Evolutionary conservation across 2,797 vertebrate species (phyloP), one percentile per base, ranked within the genome.

Genomic region (Morus bassanus): DNA sequence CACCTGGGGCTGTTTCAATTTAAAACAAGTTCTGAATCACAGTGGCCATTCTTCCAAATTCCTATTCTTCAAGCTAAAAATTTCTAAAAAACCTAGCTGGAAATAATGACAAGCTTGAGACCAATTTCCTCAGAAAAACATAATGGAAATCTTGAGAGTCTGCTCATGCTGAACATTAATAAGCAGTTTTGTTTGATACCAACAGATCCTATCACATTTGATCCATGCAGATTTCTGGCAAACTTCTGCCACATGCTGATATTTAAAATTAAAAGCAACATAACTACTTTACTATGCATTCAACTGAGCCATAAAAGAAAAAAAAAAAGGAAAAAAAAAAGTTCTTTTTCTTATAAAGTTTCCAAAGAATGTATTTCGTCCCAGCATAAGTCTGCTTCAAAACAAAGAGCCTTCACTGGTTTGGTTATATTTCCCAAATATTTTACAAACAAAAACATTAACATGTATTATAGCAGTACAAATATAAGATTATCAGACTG

Each of bases 71-170:
- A 74, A 85, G 35, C 10, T 43, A 76, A 63, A 88, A 91, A 30
- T 63, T 87, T 87, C 67, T 75, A 83, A 89, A 93, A 89, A 67
- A 12, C 3, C 13, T 60, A 77, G 31, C n/a, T 83, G 68, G 37
- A 88, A 96, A 92, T 41, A 95, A 91, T 35, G 11, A 85, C 37
- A 91, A 94, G 43, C 60, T 91, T 85, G 89, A 93, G 75, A 91
- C 27, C 60, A 83, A 88, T 61, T 93, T 89, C 37, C 76, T 74
- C 61, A 91, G 56, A 59, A 85, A 93, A 88, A 85, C 10, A 64
- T 41, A 89, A 74, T 23, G 24, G 30, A 93, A 94, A 89, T 91
- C 86, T 43, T 95, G 46, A 92, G 11, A 77, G 30, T 9, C 56
- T 89, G 67, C 17, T 80, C 91, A 88, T 46, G 48, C 37, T 93